These are phyloP conservation scores for Apogon talboti DNA, from an alignment of 2,797 vertebrate genomes.

Conservation along the genomic window DNA sequence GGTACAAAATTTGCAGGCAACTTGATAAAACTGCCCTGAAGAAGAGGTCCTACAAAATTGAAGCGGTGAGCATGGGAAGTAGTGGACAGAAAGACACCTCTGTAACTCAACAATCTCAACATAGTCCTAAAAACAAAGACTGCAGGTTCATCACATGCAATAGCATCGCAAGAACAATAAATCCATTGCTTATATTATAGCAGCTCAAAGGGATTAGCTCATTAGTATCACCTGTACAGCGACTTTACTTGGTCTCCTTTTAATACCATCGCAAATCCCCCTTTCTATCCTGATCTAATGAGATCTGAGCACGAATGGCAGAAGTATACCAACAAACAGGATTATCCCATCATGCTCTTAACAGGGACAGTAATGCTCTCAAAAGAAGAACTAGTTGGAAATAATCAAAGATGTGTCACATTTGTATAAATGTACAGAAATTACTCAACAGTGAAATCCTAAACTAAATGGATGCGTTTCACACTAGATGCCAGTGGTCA, in stretches of 20 bases:
- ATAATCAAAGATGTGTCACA: slow-evolving; percentile 11
- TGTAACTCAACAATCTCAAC: too few relatives aligned
- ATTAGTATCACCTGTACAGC: background rate
- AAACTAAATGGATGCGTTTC: slow-evolving; percentile 22
- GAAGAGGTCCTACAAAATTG: too few relatives aligned
- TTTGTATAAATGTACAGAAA: slow-evolving; percentile 13
- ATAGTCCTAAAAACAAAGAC: too few relatives aligned
- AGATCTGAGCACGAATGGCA: slow-evolving; percentile 5
- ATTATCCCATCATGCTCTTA: slow-evolving; percentile 16
- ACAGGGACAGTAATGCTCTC: background rate
- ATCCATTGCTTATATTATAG: background rate
- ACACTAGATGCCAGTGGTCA: slow-evolving; percentile 43
- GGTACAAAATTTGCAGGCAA: background rate
- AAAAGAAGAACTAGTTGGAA: background rate
- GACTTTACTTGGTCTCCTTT: background rate
- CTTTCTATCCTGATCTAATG: slow-evolving; percentile 15
- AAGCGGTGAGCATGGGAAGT: too few relatives aligned
- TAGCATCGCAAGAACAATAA: background rate
- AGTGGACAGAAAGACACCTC: too few relatives aligned
- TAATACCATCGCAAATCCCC: background rate
- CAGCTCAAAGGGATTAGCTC: background rate
- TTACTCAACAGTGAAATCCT: background rate
- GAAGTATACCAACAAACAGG: slow-evolving; percentile 11
- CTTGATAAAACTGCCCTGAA: too few relatives aligned
- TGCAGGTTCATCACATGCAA: background rate